Percentiles rank a stretch among this genome's conserved stretches.
These are phyloP conservation scores for Chrysoperla carnea DNA, from an alignment of 1,140 invertebrate species.

Conservation along the genomic window DNA sequence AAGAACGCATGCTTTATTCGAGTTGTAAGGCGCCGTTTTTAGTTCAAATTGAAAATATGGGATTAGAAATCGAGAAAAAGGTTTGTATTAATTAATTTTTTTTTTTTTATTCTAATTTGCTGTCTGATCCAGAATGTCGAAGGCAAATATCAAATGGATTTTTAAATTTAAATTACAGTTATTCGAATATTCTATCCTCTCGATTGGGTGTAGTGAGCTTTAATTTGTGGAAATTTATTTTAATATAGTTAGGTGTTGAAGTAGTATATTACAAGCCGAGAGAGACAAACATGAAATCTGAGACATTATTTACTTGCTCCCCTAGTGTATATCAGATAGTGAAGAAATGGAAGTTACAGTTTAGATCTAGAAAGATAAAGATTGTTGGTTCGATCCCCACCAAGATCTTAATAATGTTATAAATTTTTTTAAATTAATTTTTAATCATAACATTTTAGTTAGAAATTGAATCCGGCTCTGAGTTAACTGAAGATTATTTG, in stretches of 20 bases:
- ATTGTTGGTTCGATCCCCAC: not conserved
- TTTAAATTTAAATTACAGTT: no score
- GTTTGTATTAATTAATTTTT: conserved; percentile 29
- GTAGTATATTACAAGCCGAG: no score
- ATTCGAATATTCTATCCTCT: no score
- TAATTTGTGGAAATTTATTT: no score
- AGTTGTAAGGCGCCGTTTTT: conserved; percentile 84
- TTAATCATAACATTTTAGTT: conserved; percentile 60
- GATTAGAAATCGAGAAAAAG: conserved; percentile 64
- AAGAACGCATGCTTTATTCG: conserved; percentile 95
- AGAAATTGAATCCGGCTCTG: conserved; percentile 77
- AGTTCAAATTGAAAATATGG: conserved; percentile 57
- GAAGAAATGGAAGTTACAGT: not conserved
- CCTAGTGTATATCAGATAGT: no score
- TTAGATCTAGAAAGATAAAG: not conserved
- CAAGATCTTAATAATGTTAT: conserved; percentile 3
- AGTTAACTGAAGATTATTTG: conserved; percentile 77
- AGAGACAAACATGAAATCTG: no score
- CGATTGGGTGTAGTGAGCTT: no score
- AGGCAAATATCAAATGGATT: no score
- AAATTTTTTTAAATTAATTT: no score
- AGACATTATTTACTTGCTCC: no score
- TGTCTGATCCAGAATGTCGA: no score
- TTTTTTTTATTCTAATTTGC: conserved; percentile 2
- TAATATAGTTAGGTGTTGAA: no score